These are phyloP conservation scores for Trichopria drosophilae DNA, from an alignment of 2,888 invertebrate genomes.

Conservation along the genomic window DNA sequence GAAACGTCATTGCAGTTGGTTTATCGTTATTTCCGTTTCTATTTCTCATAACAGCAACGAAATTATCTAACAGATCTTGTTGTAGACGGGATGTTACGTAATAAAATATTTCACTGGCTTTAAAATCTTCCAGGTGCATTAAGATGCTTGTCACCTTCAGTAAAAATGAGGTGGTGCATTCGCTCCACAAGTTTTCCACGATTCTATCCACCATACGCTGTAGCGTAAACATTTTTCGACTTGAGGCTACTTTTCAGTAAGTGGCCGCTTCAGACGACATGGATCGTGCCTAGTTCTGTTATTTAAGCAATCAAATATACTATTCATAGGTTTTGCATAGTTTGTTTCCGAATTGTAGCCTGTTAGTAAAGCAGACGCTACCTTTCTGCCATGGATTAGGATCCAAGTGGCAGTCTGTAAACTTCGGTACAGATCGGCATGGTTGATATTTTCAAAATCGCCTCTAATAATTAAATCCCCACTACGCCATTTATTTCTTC, in stretches of 20 bases:
- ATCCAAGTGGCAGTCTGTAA: not conserved
- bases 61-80: conserved; percentile 30
- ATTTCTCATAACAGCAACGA: conserved; percentile 26
- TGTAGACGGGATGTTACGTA: conserved; percentile 25
- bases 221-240: conserved; percentile 27
- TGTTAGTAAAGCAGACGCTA: conserved; percentile 32
- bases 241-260: conserved; percentile 18
- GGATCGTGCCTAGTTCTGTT: conserved; percentile 22
- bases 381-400: conserved; percentile 33
- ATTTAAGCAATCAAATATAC: conserved; percentile 35
- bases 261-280: conserved; percentile 26
- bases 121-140: conserved; percentile 16
- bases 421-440: not conserved
- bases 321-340: conserved; percentile 34
- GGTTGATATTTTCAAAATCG: conserved; percentile 21
- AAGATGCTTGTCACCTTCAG: conserved; percentile 35
- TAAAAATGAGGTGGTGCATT: conserved; percentile 35
- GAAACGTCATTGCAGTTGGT: no score
- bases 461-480: conserved; percentile 6
- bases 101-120: conserved; percentile 19
- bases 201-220: conserved; percentile 24
- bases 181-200: conserved; percentile 16
- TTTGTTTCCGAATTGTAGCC: conserved; percentile 29
- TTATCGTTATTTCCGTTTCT: conserved; percentile 23
- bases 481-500: conserved; percentile 11